Evolutionary conservation across 2,888 invertebrate species (phyloP).

Genomic region (Drosophila gaucha): DNA sequence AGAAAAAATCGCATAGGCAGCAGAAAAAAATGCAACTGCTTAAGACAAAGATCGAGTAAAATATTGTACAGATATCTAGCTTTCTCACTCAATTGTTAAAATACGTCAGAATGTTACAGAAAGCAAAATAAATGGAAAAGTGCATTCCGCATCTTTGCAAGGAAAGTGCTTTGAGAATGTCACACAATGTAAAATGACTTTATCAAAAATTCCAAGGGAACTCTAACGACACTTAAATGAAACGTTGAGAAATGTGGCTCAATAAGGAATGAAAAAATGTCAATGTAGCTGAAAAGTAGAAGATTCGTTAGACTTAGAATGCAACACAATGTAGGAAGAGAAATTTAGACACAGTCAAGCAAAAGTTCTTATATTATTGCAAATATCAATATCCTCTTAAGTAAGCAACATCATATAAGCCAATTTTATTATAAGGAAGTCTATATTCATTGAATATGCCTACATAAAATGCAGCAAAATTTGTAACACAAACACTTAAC

Average conservation of each 20-base stretch:
- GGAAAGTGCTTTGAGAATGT: neutral
- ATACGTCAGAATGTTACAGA: neutral
- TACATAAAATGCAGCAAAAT: no score
- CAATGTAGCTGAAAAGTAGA: constrained; percentile 7
- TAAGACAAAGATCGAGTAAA: neutral
- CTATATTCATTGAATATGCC: no score
- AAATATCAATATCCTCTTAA: neutral
- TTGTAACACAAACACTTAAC: no score
- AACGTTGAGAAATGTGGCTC: neutral
- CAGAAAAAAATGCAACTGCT: neutral
- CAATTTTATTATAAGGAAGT: no score
- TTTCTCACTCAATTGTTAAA: neutral
- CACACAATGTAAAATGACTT: constrained; percentile 2
- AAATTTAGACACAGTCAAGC: no score
- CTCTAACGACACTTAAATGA: neutral
- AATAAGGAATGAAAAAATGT: neutral
- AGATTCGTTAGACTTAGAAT: neutral
- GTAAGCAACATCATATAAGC: neutral
- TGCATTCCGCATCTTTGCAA: neutral
- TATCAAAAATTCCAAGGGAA: neutral
- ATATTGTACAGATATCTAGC: neutral
- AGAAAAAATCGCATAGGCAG: no score
- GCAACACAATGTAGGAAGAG: neutral
- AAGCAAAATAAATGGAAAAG: neutral
- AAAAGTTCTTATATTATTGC: no score